Evolutionary conservation across 2,888 invertebrate species (phyloP).

Genomic region (Terebella lapidaria): DNA sequence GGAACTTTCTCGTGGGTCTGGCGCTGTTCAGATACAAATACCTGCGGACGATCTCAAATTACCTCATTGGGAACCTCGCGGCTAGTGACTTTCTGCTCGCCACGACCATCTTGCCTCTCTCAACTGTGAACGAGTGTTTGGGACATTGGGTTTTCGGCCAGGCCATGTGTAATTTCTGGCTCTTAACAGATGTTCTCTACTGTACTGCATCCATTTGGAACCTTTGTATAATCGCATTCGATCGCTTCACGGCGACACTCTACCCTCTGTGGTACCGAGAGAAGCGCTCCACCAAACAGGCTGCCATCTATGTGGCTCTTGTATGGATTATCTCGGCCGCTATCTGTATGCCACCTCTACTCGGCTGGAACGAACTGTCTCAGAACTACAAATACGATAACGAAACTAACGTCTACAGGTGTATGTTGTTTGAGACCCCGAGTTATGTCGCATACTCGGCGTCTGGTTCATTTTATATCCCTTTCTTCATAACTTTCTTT

Average conservation of each 20-base stretch:
- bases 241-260: slow-evolving; percentile 52
- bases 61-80: slow-evolving; percentile 52
- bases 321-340: slow-evolving; percentile 52
- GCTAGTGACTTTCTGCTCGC: slow-evolving; percentile 51
- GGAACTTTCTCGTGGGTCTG: slow-evolving; percentile 47
- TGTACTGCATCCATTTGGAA: slow-evolving; percentile 55
- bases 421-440: slow-evolving; percentile 45
- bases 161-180: slow-evolving; percentile 54
- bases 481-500: slow-evolving; percentile 47
- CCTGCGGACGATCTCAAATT: slow-evolving; percentile 51
- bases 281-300: slow-evolving; percentile 41
- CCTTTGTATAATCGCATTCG: slow-evolving; percentile 51
- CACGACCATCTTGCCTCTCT: slow-evolving; percentile 49
- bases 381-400: slow-evolving; percentile 23
- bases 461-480: slow-evolving; percentile 51
- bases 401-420: slow-evolving; percentile 32
- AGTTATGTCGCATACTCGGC: slow-evolving; percentile 53
- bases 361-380: slow-evolving; percentile 30
- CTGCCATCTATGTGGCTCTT: slow-evolving; percentile 44
- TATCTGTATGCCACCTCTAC: slow-evolving; percentile 49
- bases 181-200: slow-evolving; percentile 53
- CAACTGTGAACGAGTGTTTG: slow-evolving; percentile 45
- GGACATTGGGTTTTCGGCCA: slow-evolving; percentile 52
- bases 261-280: slow-evolving; percentile 49
- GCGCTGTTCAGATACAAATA: slow-evolving; percentile 40